phyloP scores from a whole-genome alignment of 2,113 vertebrate species.

The Rhegmatorhina hoffmannsi region DNA sequence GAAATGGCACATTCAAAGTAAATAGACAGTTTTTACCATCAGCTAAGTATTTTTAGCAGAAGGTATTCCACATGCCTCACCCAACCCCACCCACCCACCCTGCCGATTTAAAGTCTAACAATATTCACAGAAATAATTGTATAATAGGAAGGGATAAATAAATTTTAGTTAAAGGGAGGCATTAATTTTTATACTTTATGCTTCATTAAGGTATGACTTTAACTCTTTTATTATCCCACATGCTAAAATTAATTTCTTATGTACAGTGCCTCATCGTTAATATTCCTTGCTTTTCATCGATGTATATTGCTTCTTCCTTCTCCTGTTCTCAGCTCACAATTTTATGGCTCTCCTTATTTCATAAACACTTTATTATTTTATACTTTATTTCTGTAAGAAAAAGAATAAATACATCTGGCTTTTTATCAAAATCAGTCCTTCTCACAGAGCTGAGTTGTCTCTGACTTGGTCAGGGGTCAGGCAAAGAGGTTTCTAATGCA shows the following conservation, averaged over 20 bases:
- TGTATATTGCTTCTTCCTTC: not conserved
- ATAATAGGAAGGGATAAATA: not conserved
- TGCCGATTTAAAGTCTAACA: not conserved
- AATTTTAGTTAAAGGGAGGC: not conserved
- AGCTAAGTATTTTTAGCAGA: not conserved
- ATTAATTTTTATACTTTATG: not conserved
- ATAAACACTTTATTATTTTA: not conserved
- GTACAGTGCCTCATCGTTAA: not conserved
- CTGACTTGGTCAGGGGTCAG: not conserved
- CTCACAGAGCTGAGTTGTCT: not conserved
- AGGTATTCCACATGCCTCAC: no score
- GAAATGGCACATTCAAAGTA: not conserved
- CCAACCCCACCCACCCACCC: no score
- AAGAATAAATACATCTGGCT: not conserved
- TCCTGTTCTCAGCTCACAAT: not conserved
- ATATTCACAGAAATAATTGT: not conserved
- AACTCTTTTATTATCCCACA: not conserved
- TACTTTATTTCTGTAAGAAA: not conserved
- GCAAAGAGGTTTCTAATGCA: not conserved
- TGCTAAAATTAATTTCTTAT: not conserved
- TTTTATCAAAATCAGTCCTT: not conserved
- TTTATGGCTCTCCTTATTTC: not conserved
- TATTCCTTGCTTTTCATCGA: not conserved
- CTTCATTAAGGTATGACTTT: not conserved
- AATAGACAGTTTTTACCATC: not conserved